Evolutionary conservation across 2,113 vertebrate species (phyloP).

Genomic region (Bubo bubo): DNA sequence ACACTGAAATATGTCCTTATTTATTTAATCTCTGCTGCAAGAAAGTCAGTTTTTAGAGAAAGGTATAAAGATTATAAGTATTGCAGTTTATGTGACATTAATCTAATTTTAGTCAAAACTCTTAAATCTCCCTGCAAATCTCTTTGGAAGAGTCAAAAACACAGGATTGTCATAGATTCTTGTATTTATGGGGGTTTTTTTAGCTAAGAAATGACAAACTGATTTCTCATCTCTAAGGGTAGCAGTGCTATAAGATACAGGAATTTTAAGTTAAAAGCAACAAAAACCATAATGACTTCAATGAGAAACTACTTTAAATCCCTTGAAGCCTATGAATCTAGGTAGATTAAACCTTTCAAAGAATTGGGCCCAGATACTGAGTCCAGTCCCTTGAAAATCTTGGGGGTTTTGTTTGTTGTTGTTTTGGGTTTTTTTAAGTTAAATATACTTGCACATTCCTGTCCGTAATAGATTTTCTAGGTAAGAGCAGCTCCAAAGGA

Average conservation of each 20-base stretch:
- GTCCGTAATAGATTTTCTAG: background rate
- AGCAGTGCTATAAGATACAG: background rate
- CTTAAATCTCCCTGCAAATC: background rate
- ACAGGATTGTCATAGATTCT: background rate
- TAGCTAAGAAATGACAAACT: background rate
- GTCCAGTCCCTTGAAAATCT: background rate
- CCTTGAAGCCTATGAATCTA: background rate
- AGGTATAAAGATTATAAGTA: background rate
- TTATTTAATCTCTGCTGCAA: background rate
- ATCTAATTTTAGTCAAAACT: background rate
- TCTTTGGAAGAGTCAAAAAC: background rate
- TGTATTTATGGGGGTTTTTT: background rate
- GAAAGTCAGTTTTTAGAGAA: background rate
- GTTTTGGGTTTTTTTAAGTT: background rate
- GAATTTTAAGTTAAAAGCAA: background rate
- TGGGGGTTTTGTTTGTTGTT: accelerated
- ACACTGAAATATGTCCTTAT: background rate
- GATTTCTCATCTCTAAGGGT: background rate
- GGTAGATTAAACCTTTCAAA: background rate
- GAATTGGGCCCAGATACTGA: background rate
- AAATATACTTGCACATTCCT: background rate
- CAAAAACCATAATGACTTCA: background rate
- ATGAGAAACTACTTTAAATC: background rate
- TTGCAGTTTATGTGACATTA: background rate
- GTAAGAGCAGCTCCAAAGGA: background rate